Conservation (phyloP, 2,113 vertebrate genomes). For the Ictidomys tridecemlineatus region DNA sequence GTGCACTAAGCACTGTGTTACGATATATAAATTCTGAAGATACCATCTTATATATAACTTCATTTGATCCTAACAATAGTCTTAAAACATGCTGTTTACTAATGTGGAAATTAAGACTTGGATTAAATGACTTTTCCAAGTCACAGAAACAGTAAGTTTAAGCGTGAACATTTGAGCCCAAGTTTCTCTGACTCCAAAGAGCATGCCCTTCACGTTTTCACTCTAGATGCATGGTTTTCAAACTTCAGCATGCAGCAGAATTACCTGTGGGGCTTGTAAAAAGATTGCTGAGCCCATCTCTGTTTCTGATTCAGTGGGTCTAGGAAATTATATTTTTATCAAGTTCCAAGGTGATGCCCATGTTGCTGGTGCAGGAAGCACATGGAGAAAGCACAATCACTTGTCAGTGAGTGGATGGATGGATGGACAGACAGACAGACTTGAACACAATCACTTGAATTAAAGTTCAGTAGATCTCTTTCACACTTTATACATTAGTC, state of each 20-base stretch:
- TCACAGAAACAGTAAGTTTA: background rate
- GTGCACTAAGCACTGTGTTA: background rate
- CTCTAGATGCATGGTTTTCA: background rate
- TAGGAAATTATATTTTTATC: background rate
- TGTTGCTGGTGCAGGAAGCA: background rate
- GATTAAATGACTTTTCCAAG: background rate
- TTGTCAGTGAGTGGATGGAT: background rate
- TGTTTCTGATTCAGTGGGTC: background rate
- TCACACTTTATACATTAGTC: background rate
- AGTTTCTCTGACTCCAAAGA: slow-evolving; percentile 26
- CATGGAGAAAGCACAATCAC: background rate
- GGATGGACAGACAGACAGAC: too few relatives aligned
- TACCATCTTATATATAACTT: background rate
- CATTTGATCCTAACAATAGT: background rate
- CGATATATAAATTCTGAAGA: background rate
- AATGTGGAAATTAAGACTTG: background rate
- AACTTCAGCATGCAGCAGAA: background rate
- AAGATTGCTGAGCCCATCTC: background rate
- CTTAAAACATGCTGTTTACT: slow-evolving; percentile 3
- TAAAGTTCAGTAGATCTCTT: background rate
- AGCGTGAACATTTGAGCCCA: background rate
- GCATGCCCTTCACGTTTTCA: background rate
- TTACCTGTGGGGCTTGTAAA: background rate
- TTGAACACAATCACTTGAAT: background rate
- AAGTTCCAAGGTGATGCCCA: background rate